Evolutionary conservation across 2,888 invertebrate species (phyloP), one percentile per base, ranked within the genome.

Genomic region (Sisyra nigra): DNA sequence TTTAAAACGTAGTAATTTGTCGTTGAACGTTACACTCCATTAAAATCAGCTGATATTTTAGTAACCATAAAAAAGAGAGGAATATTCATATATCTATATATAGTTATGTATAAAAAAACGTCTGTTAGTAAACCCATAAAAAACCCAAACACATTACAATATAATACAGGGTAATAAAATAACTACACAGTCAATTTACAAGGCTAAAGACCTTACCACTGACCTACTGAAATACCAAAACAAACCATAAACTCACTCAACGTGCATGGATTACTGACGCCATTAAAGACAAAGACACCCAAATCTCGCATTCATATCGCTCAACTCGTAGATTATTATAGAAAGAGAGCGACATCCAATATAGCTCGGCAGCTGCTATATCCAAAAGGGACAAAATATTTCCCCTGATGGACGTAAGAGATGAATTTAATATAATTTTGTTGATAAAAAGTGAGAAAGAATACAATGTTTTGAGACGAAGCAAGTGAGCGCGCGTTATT

Each of bases 221-320:
- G 53, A 54, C 54, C 54, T 49, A 54, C 44, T 52, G 50, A 53
- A 52, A 49, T 53, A 53, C 54, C 54, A 55, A 53, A 55, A 55
- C 54, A 55, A 55, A 55, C 54, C 53, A 52, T 55, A 55, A 55
- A 55, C 53, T 52, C 53, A 52, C 53, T 52, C 51, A 36, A 41
- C 38, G 33, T 33, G n/a, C 33, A 33, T 33, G 17, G 52, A 51
- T 52, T 50, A 46, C 15, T 42, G 42, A 43, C 39, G 45, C 45
- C 38, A 38, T 43, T 45, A 40, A 19, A 42, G 41, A 46, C 40
- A 47, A 41, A 45, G 42, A 48, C 18, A 36, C n/a, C n/a, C 3
- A 3, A 37, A 37, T 24, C 24, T 24, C 24, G 9, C 35, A n/a
- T 15, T 35, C 35, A 31, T 32, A 30, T 31, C 9, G 17, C 17